Evolutionary conservation across 2,113 vertebrate genomes (phyloP).

Genomic region (Vanacampus margaritifer): DNA sequence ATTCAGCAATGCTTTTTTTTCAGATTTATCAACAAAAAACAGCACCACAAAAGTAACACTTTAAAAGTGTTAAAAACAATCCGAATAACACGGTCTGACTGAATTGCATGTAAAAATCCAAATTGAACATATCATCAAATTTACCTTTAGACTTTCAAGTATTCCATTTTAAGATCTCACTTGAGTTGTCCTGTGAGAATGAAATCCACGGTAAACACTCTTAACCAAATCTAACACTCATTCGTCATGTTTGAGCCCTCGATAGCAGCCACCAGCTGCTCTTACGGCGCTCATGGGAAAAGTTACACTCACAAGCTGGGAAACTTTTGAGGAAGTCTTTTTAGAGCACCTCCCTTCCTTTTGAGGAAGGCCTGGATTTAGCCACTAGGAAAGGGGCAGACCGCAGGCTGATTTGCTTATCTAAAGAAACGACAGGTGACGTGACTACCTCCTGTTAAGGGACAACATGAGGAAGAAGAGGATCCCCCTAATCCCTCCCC

Average conservation of each 20-base stretch:
- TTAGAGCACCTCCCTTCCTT: conserved; percentile 71
- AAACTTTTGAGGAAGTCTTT: conserved; percentile 71
- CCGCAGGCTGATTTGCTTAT: conserved; percentile 51
- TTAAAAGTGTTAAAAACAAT: too few species aligned
- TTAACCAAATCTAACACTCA: not conserved
- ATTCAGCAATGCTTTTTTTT: not conserved
- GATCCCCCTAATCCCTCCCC: conserved; percentile 35
- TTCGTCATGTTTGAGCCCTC: not conserved
- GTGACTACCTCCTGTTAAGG: conserved; percentile 39
- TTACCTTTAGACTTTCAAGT: conserved; percentile 56
- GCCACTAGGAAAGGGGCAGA: conserved; percentile 50
- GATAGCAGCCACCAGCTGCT: conserved; percentile 23
- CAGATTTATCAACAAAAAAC: not conserved
- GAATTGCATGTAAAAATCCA: not conserved
- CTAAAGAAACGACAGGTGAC: conserved; percentile 61
- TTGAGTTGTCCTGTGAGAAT: conserved; percentile 23
- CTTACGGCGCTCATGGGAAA: conserved; percentile 8
- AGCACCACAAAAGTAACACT: too few species aligned
- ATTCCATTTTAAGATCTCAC: conserved; percentile 25
- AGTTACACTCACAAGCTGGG: conserved; percentile 29
- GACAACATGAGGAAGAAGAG: conserved; percentile 15
- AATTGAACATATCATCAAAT: not conserved
- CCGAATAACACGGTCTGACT: too few species aligned
- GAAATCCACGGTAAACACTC: conserved; percentile 25
- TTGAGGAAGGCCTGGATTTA: conserved; percentile 57